Conservation (phyloP, 1,140 invertebrate species). For the Aphis gossypii region DNA sequence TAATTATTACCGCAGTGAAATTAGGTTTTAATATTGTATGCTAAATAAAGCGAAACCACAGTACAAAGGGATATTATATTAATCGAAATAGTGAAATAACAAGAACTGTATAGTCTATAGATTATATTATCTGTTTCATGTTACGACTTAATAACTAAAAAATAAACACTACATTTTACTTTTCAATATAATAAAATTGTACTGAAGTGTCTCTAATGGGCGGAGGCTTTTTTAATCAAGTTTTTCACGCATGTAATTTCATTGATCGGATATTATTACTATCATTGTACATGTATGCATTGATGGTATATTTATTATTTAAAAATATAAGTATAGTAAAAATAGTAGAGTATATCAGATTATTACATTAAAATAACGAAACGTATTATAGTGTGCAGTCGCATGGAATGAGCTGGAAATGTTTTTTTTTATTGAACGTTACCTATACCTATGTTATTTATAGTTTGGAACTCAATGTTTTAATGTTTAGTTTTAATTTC, state of each 20-base stretch:
- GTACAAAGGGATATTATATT: background rate
- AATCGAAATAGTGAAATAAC: background rate
- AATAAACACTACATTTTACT: background rate
- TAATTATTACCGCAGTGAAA: background rate
- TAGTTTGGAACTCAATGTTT: background rate
- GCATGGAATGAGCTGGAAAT: background rate
- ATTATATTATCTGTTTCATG: background rate
- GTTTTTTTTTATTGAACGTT: background rate
- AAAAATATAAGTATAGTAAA: background rate
- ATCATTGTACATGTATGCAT: background rate
- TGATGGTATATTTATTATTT: background rate
- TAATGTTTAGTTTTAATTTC: background rate
- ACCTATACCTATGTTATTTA: background rate
- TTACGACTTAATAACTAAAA: background rate
- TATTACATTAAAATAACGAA: background rate
- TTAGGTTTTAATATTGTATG: background rate
- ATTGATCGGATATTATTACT: background rate
- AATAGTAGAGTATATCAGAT: background rate
- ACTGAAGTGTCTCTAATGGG: background rate
- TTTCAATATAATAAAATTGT: background rate
- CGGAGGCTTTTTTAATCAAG: background rate
- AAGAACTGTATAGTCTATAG: background rate
- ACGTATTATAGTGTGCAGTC: background rate
- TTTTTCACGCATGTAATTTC: background rate
- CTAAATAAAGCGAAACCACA: background rate